Conservation (phyloP, 2,888 invertebrate genomes). For the Nineta flava region DNA sequence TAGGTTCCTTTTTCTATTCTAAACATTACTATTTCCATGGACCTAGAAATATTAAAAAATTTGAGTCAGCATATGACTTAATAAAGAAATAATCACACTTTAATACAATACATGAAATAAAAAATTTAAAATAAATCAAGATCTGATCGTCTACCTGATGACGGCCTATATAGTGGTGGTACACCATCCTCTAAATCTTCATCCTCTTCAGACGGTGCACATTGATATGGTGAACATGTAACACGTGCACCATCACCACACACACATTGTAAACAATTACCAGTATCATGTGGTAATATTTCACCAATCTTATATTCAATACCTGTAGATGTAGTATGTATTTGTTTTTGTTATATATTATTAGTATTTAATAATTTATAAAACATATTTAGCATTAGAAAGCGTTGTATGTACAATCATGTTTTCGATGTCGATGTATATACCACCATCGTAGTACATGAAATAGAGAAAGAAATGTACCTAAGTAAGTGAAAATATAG, state of each 20-base stretch:
- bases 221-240: slow-evolving; percentile 28
- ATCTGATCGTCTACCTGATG: slow-evolving; percentile 2
- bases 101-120: no score
- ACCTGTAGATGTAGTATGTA: slow-evolving; percentile 28
- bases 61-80: no score
- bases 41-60: no score
- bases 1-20: no score
- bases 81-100: no score
- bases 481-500: no score
- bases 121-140: background rate
- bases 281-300: slow-evolving; percentile 48
- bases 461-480: no score
- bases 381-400: no score
- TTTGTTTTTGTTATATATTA: background rate
- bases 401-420: no score
- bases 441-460: no score
- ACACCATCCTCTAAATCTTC: slow-evolving; percentile 1
- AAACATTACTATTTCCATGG: no score
- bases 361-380: background rate
- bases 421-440: no score
- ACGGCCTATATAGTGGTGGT: background rate
- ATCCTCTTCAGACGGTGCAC: slow-evolving; percentile 23
- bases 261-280: slow-evolving; percentile 53
- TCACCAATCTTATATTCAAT: slow-evolving; percentile 46
- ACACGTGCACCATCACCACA: slow-evolving; percentile 39